Evolutionary conservation across 2,797 vertebrate genomes (phyloP).

Genomic region (Anabacerthia variegaticeps): DNA sequence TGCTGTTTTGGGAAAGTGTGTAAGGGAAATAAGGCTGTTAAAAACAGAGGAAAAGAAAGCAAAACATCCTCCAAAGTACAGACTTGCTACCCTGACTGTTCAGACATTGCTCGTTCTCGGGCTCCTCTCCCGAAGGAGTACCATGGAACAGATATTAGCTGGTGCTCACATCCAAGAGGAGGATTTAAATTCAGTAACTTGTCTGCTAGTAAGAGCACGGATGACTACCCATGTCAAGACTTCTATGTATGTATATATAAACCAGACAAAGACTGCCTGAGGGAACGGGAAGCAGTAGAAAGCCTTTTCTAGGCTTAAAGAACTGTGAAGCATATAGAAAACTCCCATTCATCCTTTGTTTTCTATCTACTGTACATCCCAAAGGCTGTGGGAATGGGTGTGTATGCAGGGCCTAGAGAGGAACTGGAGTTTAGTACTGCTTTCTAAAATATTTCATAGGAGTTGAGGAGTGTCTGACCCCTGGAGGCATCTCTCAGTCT

Average conservation of each 20-base stretch:
- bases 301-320: background rate
- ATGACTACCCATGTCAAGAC: background rate
- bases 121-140: background rate
- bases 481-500: background rate
- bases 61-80: background rate
- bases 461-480: background rate
- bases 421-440: background rate
- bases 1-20: background rate
- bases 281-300: background rate
- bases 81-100: background rate
- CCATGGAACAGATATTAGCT: background rate
- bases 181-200: background rate
- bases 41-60: background rate
- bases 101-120: background rate
- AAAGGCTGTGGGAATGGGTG: accelerated
- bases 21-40: background rate
- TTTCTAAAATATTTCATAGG: background rate
- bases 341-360: background rate
- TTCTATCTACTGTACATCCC: background rate
- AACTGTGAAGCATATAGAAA: background rate
- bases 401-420: background rate
- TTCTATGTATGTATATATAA: background rate
- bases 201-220: background rate
- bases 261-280: background rate
- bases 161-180: background rate